Base-by-base conservation (phyloP, 2,888 invertebrate genomes). In the Nipponacmea schrenckii region DNA sequence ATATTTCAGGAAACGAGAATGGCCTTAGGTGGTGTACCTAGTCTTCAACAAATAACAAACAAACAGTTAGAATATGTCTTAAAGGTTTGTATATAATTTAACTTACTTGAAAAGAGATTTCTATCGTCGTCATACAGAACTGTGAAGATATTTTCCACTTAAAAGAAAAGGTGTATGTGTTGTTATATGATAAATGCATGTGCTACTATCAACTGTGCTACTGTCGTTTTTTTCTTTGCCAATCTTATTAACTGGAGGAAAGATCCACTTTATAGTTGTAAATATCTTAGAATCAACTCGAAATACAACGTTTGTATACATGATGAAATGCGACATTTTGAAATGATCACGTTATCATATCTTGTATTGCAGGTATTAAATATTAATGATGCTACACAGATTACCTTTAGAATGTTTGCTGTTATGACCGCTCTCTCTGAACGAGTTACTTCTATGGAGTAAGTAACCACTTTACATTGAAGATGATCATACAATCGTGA, bases 371-470 rank as follows among this genome's bases (percentile, higher is more conserved):
- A 86, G 85, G 83, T 87, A 46, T 79, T 88, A 20, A 85, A 87
- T 73, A 82, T 88, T 24, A 86, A 88, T 72, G 83, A 87, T 68
- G 85, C 87, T 24, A 83, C 83, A 0, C 83, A 87, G 63, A 79
- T 88, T 45, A 87, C 88, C 0, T 88, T 88, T 77, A 75, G 87
- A 46, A 88, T 88, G 88, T 88, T 88, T 80, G 85, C 88, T 14
- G 88, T 88, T 15, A 84, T 88, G 67, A 79, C 85, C 1, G 87
- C 88, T 2, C 75, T 88, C 12, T 85, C 85, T 72, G 88, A 88
- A 71, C 68, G 88, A 48, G 86, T 88, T 7, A 87, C 88, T 0
- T 77, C 82, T 56, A 88, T 88, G 88, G 88, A 88, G 88, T 88
- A 79, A 82, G 88, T 82, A 24, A 27, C 17, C 44, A 15, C 2